Conservation (phyloP, 2,888 invertebrate species). For the Tetropium fuscum region DNA sequence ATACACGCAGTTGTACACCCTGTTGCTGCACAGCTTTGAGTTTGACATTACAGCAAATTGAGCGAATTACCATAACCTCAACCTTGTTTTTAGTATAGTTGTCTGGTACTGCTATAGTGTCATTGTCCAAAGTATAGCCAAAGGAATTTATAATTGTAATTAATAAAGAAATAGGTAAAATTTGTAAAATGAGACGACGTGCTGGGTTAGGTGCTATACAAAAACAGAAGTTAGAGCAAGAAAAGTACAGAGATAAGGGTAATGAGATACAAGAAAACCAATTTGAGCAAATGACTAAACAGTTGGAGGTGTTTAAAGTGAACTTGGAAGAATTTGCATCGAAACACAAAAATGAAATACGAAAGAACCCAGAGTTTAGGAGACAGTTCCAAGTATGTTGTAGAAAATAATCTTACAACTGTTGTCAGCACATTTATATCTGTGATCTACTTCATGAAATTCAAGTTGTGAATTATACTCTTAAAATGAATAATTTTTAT, state of each 20-base stretch:
- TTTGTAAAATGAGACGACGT: constrained; percentile 83
- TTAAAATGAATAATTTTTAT: constrained; percentile 60
- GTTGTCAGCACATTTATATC: constrained; percentile 56
- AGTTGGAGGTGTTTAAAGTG: constrained; percentile 90
- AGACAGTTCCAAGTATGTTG: constrained; percentile 83
- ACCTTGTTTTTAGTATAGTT: too few species aligned
- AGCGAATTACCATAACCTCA: too few species aligned
- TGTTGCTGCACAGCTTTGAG: too few species aligned
- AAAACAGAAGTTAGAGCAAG: constrained; percentile 87
- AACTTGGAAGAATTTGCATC: constrained; percentile 96
- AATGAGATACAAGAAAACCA: constrained; percentile 93
- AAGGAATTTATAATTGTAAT: too few species aligned
- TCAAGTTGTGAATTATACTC: too few species aligned
- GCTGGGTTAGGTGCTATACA: constrained; percentile 91
- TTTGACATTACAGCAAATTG: too few species aligned
- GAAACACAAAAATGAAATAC: constrained; percentile 95
- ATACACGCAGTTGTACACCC: too few species aligned
- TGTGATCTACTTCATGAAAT: neutral
- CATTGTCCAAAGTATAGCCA: too few species aligned
- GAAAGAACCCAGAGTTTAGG: constrained; percentile 94
- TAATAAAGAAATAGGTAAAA: too few species aligned
- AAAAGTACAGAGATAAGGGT: constrained; percentile 92
- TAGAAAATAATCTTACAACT: neutral
- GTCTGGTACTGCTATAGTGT: too few species aligned
- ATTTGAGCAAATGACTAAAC: constrained; percentile 92